A percentile compares a stretch with the other conserved stretches of the same genome.
These are phyloP conservation scores for Poecile atricapillus DNA, from an alignment of 2,113 vertebrate genomes.

Conservation along the genomic window DNA sequence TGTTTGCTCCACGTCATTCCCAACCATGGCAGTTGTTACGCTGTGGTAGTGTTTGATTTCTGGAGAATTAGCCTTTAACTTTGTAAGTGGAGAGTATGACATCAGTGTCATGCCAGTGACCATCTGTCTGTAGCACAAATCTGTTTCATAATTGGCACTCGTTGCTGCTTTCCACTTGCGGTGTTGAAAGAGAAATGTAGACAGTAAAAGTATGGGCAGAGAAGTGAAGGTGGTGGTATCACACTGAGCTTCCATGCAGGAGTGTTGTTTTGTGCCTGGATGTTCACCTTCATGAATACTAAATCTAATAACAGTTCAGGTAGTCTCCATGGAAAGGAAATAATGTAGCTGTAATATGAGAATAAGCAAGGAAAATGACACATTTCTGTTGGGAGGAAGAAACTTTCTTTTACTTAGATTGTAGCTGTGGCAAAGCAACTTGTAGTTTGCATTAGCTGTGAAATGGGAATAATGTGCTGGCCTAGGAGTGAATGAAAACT, in stretches of 20 bases:
- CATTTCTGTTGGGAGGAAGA: neutral
- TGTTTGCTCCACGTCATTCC: neutral
- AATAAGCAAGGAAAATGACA: neutral
- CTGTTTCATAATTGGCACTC: neutral
- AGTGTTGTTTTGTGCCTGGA: neutral
- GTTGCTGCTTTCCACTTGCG: neutral
- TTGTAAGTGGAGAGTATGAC: neutral
- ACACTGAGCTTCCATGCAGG: neutral
- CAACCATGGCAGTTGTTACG: fast-evolving
- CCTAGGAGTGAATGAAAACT: neutral
- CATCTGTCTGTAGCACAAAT: constrained; percentile 8
- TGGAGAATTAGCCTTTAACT: neutral
- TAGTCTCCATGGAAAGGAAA: neutral
- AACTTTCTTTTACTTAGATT: neutral
- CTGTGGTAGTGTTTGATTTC: neutral
- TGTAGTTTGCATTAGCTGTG: neutral
- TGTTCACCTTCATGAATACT: neutral
- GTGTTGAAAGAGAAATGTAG: neutral
- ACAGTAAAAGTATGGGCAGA: neutral
- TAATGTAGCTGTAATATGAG: neutral
- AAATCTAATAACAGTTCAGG: neutral
- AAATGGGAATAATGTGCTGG: neutral
- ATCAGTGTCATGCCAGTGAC: neutral
- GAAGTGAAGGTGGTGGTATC: neutral
- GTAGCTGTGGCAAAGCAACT: neutral